Evolutionary conservation across 2,797 vertebrate genomes (phyloP).

Genomic region (Tenualosa thibaudeaui): DNA sequence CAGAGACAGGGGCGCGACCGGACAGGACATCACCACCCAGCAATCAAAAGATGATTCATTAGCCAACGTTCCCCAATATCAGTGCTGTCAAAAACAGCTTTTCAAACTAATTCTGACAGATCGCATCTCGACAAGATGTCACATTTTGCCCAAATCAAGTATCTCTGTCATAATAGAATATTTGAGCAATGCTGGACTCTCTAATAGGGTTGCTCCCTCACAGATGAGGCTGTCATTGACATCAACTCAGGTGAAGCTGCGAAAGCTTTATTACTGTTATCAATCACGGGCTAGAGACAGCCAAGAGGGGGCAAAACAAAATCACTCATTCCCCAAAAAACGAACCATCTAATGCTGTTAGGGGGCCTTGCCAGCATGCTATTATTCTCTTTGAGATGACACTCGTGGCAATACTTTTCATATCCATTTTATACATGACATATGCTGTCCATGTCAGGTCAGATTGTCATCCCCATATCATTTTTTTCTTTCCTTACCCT

Average conservation of each 20-base stretch:
- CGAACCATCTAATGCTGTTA: slow-evolving; percentile 47
- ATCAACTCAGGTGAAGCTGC: slow-evolving; percentile 39
- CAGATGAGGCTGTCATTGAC: slow-evolving; percentile 26
- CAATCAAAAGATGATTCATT: slow-evolving; percentile 48
- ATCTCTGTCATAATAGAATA: slow-evolving; percentile 32
- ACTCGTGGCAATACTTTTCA: slow-evolving; percentile 55
- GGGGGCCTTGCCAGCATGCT: slow-evolving; percentile 39
- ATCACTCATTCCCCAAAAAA: slow-evolving; percentile 43
- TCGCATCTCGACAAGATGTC: neutral
- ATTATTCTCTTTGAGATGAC: slow-evolving; percentile 44
- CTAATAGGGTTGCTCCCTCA: neutral
- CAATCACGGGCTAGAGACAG: slow-evolving; percentile 48
- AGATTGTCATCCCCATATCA: neutral
- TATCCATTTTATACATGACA: slow-evolving; percentile 33
- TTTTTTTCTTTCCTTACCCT: neutral
- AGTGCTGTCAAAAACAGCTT: slow-evolving; percentile 25
- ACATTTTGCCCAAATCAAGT: neutral
- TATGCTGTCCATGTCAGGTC: neutral
- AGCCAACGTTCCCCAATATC: slow-evolving; percentile 21
- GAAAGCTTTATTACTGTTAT: slow-evolving; percentile 56
- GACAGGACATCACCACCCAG: slow-evolving; percentile 27
- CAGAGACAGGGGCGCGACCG: slow-evolving; percentile 24
- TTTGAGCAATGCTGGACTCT: neutral
- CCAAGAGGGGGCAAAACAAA: slow-evolving; percentile 46
- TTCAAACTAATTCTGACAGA: slow-evolving; percentile 14